A percentile compares a stretch with the other conserved stretches of the same genome.
phyloP scores from a whole-genome alignment of 2,888 invertebrate species.

The Erebia epiphron region DNA sequence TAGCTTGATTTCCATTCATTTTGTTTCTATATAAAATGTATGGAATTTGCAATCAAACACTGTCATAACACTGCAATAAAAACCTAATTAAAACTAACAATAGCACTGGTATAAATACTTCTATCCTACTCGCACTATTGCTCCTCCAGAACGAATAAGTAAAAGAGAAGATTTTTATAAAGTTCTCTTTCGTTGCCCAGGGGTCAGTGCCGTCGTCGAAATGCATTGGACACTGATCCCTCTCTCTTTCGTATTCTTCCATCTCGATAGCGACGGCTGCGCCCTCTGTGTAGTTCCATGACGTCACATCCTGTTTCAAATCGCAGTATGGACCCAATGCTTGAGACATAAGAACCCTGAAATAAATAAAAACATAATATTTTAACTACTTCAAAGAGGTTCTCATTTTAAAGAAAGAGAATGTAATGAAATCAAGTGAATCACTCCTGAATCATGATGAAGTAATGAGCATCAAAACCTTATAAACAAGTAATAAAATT shows the following conservation, averaged over 20 bases:
- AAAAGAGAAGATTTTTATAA: conserved; percentile 86
- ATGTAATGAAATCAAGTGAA: too few relatives aligned
- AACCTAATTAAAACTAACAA: conserved; percentile 40
- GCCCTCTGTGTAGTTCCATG: conserved; percentile 94
- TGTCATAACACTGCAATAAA: not conserved
- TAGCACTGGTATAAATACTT: conserved; percentile 49
- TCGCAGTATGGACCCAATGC: conserved; percentile 96
- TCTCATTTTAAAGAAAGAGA: too few relatives aligned
- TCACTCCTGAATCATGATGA: too few relatives aligned
- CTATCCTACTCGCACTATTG: conserved; percentile 50
- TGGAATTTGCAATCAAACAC: not conserved
- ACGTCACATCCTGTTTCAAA: conserved; percentile 93
- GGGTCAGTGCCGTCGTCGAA: conserved; percentile 97
- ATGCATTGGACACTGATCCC: conserved; percentile 98
- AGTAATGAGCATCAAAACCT: too few relatives aligned
- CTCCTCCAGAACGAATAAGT: conserved; percentile 67
- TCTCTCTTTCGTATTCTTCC: conserved; percentile 95
- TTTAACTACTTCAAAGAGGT: not conserved
- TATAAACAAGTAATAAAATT: too few relatives aligned
- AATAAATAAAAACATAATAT: conserved; percentile 38
- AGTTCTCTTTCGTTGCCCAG: conserved; percentile 88
- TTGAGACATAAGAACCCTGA: conserved; percentile 85
- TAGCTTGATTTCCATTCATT: too few relatives aligned
- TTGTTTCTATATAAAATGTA: too few relatives aligned
- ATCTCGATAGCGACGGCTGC: conserved; percentile 96